Conservation (phyloP, 1,140 invertebrate species). For the Orius laevigatus region DNA sequence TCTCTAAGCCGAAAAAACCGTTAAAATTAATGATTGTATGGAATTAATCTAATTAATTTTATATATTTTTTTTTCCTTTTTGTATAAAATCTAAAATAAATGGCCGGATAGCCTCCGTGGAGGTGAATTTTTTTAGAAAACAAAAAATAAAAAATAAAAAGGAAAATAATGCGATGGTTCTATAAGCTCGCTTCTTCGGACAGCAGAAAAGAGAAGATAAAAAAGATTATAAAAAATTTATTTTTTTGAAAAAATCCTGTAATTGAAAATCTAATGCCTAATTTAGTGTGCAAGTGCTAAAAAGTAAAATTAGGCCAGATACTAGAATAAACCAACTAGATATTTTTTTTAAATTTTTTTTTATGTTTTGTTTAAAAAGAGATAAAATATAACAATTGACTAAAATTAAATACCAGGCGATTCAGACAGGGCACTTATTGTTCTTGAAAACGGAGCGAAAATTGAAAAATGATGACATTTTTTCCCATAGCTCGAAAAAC, state of each 20-base stretch:
- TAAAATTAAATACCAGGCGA: not conserved
- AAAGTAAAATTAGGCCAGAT: too few species aligned
- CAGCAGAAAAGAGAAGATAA: conserved; percentile 6
- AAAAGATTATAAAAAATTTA: too few species aligned
- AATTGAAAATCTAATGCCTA: too few species aligned
- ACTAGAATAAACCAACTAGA: too few species aligned
- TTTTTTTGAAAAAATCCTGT: too few species aligned
- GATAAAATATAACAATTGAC: too few species aligned
- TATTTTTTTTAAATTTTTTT: too few species aligned
- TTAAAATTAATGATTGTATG: conserved; percentile 3
- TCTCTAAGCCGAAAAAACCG: not conserved
- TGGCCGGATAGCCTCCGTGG: conserved; percentile 15
- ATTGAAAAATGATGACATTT: too few species aligned
- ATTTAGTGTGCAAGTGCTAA: too few species aligned
- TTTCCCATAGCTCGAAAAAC: too few species aligned
- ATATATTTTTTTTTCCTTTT: conserved; percentile 6
- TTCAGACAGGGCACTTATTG: not conserved
- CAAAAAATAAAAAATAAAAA: not conserved
- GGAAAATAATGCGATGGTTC: conserved; percentile 1
- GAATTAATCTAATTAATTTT: conserved; percentile 2
- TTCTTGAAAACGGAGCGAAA: conserved; percentile 2
- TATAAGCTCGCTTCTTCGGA: conserved; percentile 17
- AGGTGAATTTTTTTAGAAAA: conserved; percentile 2
- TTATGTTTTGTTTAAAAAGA: too few species aligned
- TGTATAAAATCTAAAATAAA: conserved; percentile 14